Conservation (phyloP, 2,888 invertebrate genomes). For the Hoplodrina ambigua region DNA sequence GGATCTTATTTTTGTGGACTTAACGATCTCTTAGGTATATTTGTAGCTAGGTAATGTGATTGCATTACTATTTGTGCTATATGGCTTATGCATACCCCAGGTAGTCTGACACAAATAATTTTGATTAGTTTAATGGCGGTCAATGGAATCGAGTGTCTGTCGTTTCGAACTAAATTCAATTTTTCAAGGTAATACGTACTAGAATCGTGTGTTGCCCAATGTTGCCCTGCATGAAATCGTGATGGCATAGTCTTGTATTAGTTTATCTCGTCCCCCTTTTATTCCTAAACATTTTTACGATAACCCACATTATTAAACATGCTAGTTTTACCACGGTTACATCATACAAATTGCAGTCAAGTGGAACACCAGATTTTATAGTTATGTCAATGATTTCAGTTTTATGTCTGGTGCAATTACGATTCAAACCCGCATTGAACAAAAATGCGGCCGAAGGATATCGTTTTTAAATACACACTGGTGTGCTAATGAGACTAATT, state of each 20-base stretch:
- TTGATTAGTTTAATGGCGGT: neutral
- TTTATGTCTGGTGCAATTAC: constrained; percentile 48
- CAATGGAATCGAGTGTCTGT: neutral
- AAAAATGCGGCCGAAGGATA: constrained; percentile 63
- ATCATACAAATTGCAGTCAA: constrained; percentile 51
- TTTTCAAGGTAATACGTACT: neutral
- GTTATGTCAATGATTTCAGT: constrained; percentile 58
- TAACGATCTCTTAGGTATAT: neutral
- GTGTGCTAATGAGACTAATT: constrained; percentile 49
- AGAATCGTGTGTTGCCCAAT: neutral
- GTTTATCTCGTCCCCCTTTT: constrained; percentile 33
- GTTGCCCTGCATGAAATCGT: constrained; percentile 2
- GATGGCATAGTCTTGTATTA: constrained; percentile 15
- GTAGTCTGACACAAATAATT: neutral
- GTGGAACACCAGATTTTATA: constrained; percentile 54
- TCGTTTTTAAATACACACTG: constrained; percentile 50
- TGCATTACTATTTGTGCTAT: neutral
- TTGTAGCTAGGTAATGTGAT: neutral
- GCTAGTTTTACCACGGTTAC: constrained; percentile 50
- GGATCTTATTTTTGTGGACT: neutral
- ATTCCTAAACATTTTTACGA: constrained; percentile 50
- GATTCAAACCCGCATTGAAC: constrained; percentile 55
- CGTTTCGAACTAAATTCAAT: neutral
- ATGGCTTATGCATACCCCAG: neutral
- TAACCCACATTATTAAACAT: constrained; percentile 51